A percentile compares a stretch with the other conserved stretches of the same genome.
These are phyloP conservation scores for Xyrichtys novacula DNA, from an alignment of 2,797 vertebrate genomes.

Conservation along the genomic window DNA sequence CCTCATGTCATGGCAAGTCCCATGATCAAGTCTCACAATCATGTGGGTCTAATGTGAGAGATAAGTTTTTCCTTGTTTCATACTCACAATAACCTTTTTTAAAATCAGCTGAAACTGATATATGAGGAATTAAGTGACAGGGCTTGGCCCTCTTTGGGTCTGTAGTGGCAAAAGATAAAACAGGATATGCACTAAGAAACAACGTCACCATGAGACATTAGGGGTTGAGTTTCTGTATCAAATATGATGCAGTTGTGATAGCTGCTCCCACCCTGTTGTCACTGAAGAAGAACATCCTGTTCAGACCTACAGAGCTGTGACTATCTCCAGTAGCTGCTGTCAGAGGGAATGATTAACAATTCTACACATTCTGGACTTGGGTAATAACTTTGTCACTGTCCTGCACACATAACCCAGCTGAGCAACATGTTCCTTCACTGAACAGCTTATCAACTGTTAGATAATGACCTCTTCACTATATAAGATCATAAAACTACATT, in stretches of 20 bases:
- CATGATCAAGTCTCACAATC: slow-evolving; percentile 39
- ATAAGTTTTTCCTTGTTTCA: background rate
- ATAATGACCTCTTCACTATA: background rate
- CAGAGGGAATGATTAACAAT: slow-evolving; percentile 44
- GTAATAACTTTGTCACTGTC: slow-evolving; percentile 11
- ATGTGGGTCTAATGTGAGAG: background rate
- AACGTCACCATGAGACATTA: background rate
- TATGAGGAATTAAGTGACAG: background rate
- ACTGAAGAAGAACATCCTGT: slow-evolving; percentile 6
- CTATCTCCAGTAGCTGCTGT: background rate
- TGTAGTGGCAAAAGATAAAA: slow-evolving; percentile 12
- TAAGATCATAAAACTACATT: background rate
- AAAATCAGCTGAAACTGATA: background rate
- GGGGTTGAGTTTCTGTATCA: background rate
- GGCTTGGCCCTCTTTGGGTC: slow-evolving; percentile 1
- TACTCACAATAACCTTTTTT: background rate
- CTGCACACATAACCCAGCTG: slow-evolving; percentile 8
- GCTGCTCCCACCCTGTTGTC: background rate
- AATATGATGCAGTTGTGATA: background rate
- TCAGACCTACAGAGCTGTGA: background rate
- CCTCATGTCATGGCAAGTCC: background rate
- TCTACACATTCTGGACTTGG: slow-evolving; percentile 8
- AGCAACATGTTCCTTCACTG: background rate
- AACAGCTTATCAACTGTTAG: background rate
- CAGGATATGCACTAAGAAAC: background rate